Evolutionary conservation across 2,113 vertebrate genomes (phyloP), one percentile per base, ranked within the genome.

Genomic region (Fulica atra): DNA sequence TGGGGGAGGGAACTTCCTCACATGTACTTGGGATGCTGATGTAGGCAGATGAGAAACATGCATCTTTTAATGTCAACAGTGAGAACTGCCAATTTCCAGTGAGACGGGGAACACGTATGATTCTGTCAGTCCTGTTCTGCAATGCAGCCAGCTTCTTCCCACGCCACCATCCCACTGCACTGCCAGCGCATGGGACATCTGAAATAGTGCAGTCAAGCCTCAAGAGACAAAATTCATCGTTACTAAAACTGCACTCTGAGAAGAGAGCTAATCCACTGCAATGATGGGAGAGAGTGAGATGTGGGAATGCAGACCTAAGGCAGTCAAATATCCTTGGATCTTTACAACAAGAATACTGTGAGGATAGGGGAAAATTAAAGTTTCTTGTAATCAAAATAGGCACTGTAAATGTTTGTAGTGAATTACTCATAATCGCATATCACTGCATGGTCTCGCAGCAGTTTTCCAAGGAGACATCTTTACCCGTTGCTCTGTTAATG

Each of bases 41-140:
- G 17, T 33, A 76, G 57, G 53, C 69, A 85, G n/a, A 54, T 38
- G 63, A 87, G 53, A 82, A 88, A 69, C 70, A 81, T 79, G 21
- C 23, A 57, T 54, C 20, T 68, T 87, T 46, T 71, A 35, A 24
- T 61, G 68, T 54, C 86, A 61, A 17, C 25, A 25, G 25, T 0
- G 1, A 64, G 78, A 68, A 46, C 40, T 53, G 57, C 18, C 82
- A 44, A 1, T 29, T 54, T 66, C n/a, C 57, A 38, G 17, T 15
- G 65, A 74, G 42, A 38, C 2, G 3, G 11, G 10, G 16, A n/a
- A 25, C 16, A 36, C 0, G 3, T 16, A 70, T 1, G 2, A 29
- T 31, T 79, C 72, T 64, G 40, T 50, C 63, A 15, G 18, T 33
- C 17, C 20, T 38, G 8, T 33, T 78, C 48, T 78, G 60, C 31